Evolutionary conservation across 2,113 vertebrate species (phyloP), one percentile per base, ranked within the genome.

Genomic region (Gulo gulo): DNA sequence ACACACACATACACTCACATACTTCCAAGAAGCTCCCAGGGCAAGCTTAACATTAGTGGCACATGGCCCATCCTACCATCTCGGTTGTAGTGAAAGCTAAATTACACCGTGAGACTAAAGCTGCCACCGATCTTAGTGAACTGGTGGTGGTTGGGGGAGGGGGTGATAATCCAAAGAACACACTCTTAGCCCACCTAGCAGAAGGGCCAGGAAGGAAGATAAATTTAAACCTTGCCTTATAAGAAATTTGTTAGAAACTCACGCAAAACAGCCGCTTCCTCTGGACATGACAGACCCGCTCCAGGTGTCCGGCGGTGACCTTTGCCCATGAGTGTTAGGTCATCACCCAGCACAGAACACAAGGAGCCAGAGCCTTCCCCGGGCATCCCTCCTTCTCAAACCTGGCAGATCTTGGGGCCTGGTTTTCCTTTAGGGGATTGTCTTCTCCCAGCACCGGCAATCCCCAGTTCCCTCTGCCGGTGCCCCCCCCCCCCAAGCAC

Each of bases 161-260:
- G 69, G 59, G 59, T 71, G 74, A 55, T 95, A 88, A 97, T 97
- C 93, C 94, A 88, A 95, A 96, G 47, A 96, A 81, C 45, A 91
- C 94, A 90, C 78, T 67, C 84, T n/a, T n/a, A 91, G 92, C 95
- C 71, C 57, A 95, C 80, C 78, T 47, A 65, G 50, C 67, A 81
- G 79, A 63, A 50, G 93, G 31, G 12, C 16, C 31, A 50, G 42
- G 59, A 50, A 93, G 83, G 47, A 86, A 89, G 65, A 76, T 52
- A 63, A 74, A 96, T 97, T 92, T 90, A 92, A 96, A 92, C 31
- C 95, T 95, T 57, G 90, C 84, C n/a, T 94, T 88, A 10, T 47
- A 94, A 97, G 88, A 98, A 96, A 96, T 67, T 1, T 59, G 42
- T 88, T 71, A 94, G 81, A 95, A 92, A 98, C 97, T 98, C 96